Evolutionary conservation across 2,797 vertebrate species (phyloP), one percentile per base, ranked within the genome.

Genomic region (Molossus alvarezi): DNA sequence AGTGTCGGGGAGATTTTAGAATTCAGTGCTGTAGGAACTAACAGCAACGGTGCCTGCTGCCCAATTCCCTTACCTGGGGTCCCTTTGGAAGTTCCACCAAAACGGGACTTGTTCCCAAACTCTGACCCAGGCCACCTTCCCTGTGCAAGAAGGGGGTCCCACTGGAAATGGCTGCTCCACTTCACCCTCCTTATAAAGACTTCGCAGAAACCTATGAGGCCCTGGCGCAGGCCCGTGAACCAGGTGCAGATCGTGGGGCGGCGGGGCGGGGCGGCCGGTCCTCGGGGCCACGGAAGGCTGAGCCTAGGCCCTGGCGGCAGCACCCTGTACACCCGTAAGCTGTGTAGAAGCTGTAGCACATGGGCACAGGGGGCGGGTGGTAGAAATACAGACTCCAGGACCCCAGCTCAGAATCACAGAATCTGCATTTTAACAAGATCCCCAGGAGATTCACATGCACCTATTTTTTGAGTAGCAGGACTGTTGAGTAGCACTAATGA

Each of bases 141-240:
- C 23, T 3, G 1, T 1, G 27, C 79, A 5, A 23, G 45, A 29
- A 41, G 2, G 11, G 29, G 13, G 13, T 53, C 0, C 0, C 10
- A 17, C 8, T 58, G 13, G 25, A 76, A 80, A 82, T 5, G 5
- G 48, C 15, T 9, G n/a, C 80, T 33, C 5, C 17, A 0, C 17
- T 2, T 25, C 76, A 18, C 29, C 41, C n/a, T 85, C 15, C 45
- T 51, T 23, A 10, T 29, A 21, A 55, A 0, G 41, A 67, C 48
- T 51, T 91, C 85, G 21, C 0, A 0, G 9, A 55, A 29, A 13
- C 37, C 17, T 0, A 1, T 1, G 41, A 18, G 11, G 18, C 21
- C 29, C 15, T 18, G 29, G 3, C 14, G 12, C 48, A 5, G 4
- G 13, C 29, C 55, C 15, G 55, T 48, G 29, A 0, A 21, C n/a